A percentile compares a stretch with the other conserved stretches of the same genome.
phyloP scores from a whole-genome alignment of 30 jellyfish, hydroid and myxozoan species.

The Pelagia noctiluca region DNA sequence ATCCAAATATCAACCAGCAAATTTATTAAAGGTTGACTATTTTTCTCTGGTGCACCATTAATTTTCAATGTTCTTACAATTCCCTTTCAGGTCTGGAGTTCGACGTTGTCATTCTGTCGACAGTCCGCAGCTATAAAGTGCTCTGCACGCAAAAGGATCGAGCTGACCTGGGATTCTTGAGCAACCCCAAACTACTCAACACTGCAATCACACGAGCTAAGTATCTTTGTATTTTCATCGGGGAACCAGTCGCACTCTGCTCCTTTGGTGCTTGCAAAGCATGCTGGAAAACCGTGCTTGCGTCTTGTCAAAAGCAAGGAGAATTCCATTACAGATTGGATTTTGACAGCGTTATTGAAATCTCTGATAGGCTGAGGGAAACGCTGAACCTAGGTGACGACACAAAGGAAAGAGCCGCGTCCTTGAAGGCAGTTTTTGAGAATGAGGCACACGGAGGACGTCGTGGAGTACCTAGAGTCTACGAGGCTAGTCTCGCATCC shows the following conservation, averaged over 20 bases:
- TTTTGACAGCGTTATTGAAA: conserved; percentile 42
- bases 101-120: conserved; percentile 66
- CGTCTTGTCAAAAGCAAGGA: conserved; percentile 53
- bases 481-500: not conserved
- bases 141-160: not conserved
- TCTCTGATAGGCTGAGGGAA: conserved; percentile 21
- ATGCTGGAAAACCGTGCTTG: conserved; percentile 74
- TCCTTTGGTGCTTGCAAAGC: conserved; percentile 77
- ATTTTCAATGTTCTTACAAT: not conserved
- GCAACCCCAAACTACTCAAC: conserved; percentile 77
- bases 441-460: not conserved
- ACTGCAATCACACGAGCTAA: conserved; percentile 89
- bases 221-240: conserved; percentile 52
- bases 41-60: not conserved
- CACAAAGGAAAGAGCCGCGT: not conserved
- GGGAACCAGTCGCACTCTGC: conserved; percentile 77
- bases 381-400: conserved; percentile 1
- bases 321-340: conserved; percentile 47
- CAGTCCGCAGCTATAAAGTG: conserved; percentile 65
- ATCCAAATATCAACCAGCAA: too few relatives aligned
- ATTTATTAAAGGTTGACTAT: too few relatives aligned
- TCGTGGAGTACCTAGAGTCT: conserved; percentile 1
- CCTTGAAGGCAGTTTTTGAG: not conserved
- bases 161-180: conserved; percentile 63
- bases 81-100: conserved; percentile 68